phyloP scores from a whole-genome alignment of 1,140 invertebrate genomes.

The Metaphire vulgaris region DNA sequence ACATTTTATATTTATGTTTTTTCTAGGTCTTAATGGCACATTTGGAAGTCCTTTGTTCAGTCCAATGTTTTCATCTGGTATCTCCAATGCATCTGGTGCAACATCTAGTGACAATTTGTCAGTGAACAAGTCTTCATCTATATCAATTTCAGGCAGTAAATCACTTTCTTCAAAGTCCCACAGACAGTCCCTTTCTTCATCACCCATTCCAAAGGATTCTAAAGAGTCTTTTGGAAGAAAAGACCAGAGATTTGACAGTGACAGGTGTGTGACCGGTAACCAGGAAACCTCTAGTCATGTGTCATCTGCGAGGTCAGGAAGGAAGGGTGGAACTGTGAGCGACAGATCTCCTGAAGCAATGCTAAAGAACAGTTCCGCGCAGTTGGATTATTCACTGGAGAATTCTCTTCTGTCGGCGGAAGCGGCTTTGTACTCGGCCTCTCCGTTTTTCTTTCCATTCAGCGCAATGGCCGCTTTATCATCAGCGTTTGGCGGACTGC shows the following conservation, averaged over 20 bases:
- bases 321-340: too few species aligned
- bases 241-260: neutral
- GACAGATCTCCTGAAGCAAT: neutral
- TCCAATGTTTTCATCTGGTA: neutral
- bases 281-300: neutral
- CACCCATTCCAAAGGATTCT: neutral
- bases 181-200: neutral
- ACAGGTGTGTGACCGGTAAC: neutral
- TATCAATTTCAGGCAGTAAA: neutral
- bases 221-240: neutral
- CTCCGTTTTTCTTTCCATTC: slow-evolving; percentile 21
- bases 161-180: neutral
- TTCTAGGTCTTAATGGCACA: neutral
- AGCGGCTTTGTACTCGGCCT: slow-evolving; percentile 5
- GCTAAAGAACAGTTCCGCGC: neutral
- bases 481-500: neutral
- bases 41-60: neutral
- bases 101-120: neutral
- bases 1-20: too few species aligned
- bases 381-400: neutral
- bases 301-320: neutral
- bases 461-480: neutral
- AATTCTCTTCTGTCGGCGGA: neutral
- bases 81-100: neutral
- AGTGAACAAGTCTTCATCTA: neutral